Base-by-base conservation (phyloP, 2,888 invertebrate species). In the Cylindroiulus punctatus region DNA sequence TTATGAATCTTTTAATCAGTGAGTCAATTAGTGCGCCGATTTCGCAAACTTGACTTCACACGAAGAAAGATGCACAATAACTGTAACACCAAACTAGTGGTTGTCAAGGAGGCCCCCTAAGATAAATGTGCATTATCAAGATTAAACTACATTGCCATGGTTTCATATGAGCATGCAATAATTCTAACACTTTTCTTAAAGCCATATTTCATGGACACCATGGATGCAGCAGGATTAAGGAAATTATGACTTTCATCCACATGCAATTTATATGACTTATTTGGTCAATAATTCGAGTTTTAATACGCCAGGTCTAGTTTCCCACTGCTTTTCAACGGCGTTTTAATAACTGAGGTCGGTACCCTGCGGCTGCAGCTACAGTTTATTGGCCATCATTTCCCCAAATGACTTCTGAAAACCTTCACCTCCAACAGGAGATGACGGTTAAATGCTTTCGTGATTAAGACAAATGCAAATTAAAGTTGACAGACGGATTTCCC, bases 301-400 rank as follows among this genome's bases (percentile, higher is more conserved):
- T 47, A 47, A 47, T 47, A 47, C 12, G 47, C 10, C 47, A 47
- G 12, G 47, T 17, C 47, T 2, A 47, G 47, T 47, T 47, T 47
- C 12, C 47, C 47, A 47, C 1, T 47, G 47, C 47, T 47, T 47
- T 10, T 47, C 12, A 47, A 47, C 47, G 42, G 47, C 47, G 47
- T 47, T 47, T 47, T 47, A 47, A 47, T 47, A 47, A 47, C 47
- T 47, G 47, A 47, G 47, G 47, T 47, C 47, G 47, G 47, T 47
- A 47, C 12, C 47, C 47, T 17, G 17, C 47, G 12, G 47, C 47
- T 47, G 17, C 17, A 47, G 7, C 1, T 10, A 17, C 47, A 47
- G 47, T 47, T 47, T 47, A 47, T 47, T 47, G 47, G 47, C 47
- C 47, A 47, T 47, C 47, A 47, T 47, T 47, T 47, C 17, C 12